Evolutionary conservation across 2,113 vertebrate genomes (phyloP), one percentile per base, ranked within the genome.

Genomic region (Hypanus sabinus): DNA sequence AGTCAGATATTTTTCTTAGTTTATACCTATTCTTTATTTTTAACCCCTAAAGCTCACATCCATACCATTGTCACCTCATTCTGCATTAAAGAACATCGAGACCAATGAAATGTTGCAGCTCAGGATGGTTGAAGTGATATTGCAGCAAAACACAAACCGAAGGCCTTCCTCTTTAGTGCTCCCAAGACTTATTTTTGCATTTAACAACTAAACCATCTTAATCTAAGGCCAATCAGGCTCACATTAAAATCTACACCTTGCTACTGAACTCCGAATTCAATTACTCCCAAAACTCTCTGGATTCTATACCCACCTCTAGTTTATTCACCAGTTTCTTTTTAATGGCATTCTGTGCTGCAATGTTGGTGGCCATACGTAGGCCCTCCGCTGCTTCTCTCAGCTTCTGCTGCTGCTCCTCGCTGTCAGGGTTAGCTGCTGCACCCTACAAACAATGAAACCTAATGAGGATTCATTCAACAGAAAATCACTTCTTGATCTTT

Each of bases 241-340:
- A 57, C 8, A 87, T 16, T 20, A 5, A 65, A 30, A 30, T 24
- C 57, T 62, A 60, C 14, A 11, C 6, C 55, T 88, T 30, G 60
- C 62, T 88, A n/a, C 11, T 62, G 60, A 90, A 65, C 14, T 68
- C 60, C 65, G 22, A n/a, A 90, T 7, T 18, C n/a, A 90, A 33
- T 60, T 65, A 33, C 0, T 90, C 1, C 16, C 60, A 27, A 20
- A 90, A 62, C 57, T 87, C 27, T n/a, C 24, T 57, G 3, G n/a
- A 62, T 71, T 93, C 70, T 38, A 11, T 3, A 0, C 95, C 94
- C 75, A 99, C 99, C 98, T 99, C 99, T 87, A 99, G 96, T 94
- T 98, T 98, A 96, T 99, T 98, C 95, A 99, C 97, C 0, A 99
- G 97, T 20, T 99, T 98, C 95, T 99, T 99, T 96, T 99, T 99